phyloP scores from a whole-genome alignment of 2,113 vertebrate genomes.

The Charina bottae region DNA sequence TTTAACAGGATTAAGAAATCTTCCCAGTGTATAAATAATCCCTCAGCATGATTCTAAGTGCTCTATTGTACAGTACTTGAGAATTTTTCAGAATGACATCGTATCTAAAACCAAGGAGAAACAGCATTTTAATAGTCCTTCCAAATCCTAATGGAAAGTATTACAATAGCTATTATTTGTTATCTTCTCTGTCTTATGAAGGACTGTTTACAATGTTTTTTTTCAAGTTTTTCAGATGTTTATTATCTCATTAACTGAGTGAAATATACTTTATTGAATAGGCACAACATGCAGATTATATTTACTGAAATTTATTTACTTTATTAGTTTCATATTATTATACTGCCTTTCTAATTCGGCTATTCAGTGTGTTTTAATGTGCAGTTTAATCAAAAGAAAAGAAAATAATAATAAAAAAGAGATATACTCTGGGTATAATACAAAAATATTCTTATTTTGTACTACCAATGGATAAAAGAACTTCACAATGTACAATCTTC shows the following conservation, averaged over 20 bases:
- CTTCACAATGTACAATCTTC: neutral
- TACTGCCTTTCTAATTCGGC: conserved; percentile 2
- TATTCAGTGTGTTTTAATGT: conserved; percentile 7
- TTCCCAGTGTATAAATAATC: conserved; percentile 17
- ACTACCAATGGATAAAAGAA: neutral
- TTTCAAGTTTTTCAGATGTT: neutral
- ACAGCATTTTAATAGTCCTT: neutral
- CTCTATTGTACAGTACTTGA: neutral
- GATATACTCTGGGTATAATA: neutral
- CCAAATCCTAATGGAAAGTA: neutral
- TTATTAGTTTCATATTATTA: conserved; percentile 5
- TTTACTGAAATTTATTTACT: conserved; percentile 24
- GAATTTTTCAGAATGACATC: neutral
- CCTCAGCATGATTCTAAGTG: neutral
- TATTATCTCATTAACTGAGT: conserved; percentile 22
- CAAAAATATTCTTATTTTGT: neutral
- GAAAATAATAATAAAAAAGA: neutral
- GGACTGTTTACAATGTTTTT: conserved; percentile 5
- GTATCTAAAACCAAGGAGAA: neutral
- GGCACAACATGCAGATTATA: neutral
- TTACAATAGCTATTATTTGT: neutral
- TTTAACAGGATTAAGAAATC: conserved; percentile 1
- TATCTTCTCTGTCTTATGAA: neutral
- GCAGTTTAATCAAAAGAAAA: neutral
- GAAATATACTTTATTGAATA: neutral